phyloP scores from a whole-genome alignment of 2,797 vertebrate genomes.

The Pelobates cultripes region DNA sequence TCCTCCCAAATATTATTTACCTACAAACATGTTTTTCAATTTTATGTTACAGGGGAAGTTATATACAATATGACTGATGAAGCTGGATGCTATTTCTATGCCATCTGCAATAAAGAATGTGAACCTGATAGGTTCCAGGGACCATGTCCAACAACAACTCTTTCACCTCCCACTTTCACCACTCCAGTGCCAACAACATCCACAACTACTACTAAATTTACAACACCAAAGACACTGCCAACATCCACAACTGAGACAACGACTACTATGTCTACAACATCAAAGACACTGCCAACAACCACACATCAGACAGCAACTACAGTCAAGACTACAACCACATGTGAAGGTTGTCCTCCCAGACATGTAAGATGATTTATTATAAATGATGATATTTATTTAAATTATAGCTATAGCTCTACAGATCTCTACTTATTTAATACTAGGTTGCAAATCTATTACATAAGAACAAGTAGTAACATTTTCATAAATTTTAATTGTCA shows the following conservation, averaged over 20 bases:
- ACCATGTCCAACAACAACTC: slow-evolving; percentile 59
- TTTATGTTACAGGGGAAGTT: slow-evolving; percentile 59
- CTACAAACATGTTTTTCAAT: not conserved
- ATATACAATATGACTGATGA: slow-evolving; percentile 67
- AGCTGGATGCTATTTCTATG: slow-evolving; percentile 69
- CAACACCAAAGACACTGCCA: not conserved
- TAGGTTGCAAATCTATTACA: too few species aligned
- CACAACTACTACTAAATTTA: slow-evolving; percentile 26
- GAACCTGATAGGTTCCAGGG: slow-evolving; percentile 55
- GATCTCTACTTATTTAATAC: too few species aligned
- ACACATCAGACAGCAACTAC: not conserved
- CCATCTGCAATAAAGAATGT: slow-evolving; percentile 70
- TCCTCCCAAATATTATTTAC: not conserved
- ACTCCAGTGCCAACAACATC: slow-evolving; percentile 2
- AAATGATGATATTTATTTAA: too few species aligned
- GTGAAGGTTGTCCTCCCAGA: slow-evolving; percentile 66
- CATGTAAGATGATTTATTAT: slow-evolving; percentile 64
- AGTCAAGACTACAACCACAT: slow-evolving; percentile 38
- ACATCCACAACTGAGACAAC: too few species aligned
- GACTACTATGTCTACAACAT: too few species aligned
- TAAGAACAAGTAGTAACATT: too few species aligned
- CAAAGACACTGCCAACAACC: too few species aligned
- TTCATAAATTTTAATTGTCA: too few species aligned
- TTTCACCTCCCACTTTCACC: not conserved
- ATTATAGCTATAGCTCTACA: too few species aligned